Evolutionary conservation across 2,888 invertebrate genomes (phyloP).

Genomic region (Heteromyza rotundicornis): DNA sequence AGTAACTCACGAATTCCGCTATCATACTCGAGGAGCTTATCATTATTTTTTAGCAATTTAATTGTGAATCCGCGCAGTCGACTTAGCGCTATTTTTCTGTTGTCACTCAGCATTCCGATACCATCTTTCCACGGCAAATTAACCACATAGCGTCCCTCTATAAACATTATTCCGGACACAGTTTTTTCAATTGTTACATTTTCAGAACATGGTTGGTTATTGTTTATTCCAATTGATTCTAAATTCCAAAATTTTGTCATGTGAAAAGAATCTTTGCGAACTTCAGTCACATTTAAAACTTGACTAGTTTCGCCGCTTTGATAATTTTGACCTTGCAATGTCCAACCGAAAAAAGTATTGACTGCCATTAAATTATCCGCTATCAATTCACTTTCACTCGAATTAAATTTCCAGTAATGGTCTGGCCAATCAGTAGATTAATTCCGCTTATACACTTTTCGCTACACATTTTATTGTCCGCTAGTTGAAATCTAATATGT

Average conservation of each 20-base stretch:
- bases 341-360: conserved; percentile 27
- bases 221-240: conserved; percentile 25
- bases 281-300: conserved; percentile 11
- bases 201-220: background rate
- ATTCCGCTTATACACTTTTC: conserved; percentile 15
- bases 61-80: conserved; percentile 13
- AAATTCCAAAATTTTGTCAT: conserved; percentile 20
- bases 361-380: conserved; percentile 23
- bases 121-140: conserved; percentile 16
- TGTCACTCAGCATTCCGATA: conserved; percentile 14
- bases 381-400: conserved; percentile 13
- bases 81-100: conserved; percentile 7
- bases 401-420: conserved; percentile 27
- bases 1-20: conserved; percentile 18
- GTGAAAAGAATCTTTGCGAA: conserved; percentile 1
- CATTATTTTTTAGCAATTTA: conserved; percentile 15
- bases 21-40: conserved; percentile 22
- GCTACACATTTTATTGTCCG: conserved; percentile 14
- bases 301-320: background rate
- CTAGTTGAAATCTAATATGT: conserved; percentile 16
- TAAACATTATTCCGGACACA: conserved; percentile 12
- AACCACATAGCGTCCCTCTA: conserved; percentile 18
- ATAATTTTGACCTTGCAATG: conserved; percentile 15
- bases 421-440: conserved; percentile 29
- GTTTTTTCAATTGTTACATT: conserved; percentile 16